Conservation (phyloP, 2,888 invertebrate genomes). For the Plagodis dolabraria region DNA sequence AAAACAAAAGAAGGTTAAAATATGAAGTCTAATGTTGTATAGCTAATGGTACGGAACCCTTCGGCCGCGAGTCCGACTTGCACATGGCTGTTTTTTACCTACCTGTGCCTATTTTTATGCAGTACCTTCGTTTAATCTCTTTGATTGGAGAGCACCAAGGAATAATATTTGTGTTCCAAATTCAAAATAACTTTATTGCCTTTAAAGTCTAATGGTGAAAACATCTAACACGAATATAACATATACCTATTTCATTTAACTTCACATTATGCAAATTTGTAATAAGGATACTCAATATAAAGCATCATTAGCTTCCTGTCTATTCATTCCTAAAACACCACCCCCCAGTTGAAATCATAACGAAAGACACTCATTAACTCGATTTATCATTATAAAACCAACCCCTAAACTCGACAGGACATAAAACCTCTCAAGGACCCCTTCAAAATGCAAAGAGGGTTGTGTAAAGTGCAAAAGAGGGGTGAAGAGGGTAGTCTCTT, state of each 20-base stretch:
- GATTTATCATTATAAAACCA: conserved; percentile 30
- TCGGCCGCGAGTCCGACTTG: too few species aligned
- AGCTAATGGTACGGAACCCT: too few species aligned
- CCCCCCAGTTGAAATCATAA: conserved; percentile 25
- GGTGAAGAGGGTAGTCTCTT: conserved; percentile 24
- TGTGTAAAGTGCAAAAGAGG: conserved; percentile 25
- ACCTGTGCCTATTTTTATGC: too few species aligned
- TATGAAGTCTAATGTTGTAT: too few species aligned
- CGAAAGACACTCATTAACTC: conserved; percentile 26
- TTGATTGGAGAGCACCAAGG: too few species aligned
- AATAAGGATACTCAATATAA: conserved; percentile 8
- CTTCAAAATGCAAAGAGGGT: conserved; percentile 24
- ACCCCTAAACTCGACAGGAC: conserved; percentile 17
- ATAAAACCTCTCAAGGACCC: conserved; percentile 22
- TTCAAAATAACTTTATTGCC: not conserved
- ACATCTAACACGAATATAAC: not conserved
- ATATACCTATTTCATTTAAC: conserved; percentile 5
- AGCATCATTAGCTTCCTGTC: conserved; percentile 10
- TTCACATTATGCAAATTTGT: conserved; percentile 6
- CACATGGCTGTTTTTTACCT: too few species aligned
- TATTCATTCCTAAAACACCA: conserved; percentile 17
- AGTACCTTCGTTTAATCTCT: too few species aligned
- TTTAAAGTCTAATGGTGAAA: not conserved
- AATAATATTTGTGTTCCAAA: too few species aligned
- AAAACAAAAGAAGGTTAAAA: too few species aligned